These are phyloP conservation scores for Zootoca vivipara DNA, from an alignment of 2,113 vertebrate species.

Conservation along the genomic window DNA sequence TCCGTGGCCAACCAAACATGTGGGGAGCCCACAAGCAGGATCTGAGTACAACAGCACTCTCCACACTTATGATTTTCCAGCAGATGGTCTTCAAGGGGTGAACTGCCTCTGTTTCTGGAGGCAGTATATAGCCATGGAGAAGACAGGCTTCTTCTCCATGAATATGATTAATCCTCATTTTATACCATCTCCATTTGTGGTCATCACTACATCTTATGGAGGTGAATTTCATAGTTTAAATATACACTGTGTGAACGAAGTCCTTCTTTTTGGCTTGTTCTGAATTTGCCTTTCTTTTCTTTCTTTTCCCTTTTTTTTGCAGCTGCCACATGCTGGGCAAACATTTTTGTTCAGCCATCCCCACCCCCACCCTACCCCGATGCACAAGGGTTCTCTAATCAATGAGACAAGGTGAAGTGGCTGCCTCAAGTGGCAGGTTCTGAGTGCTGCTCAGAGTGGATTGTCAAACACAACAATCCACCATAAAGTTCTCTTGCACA, in stretches of 20 bases:
- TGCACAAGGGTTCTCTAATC: not conserved
- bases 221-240: not conserved
- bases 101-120: not conserved
- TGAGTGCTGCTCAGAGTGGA: not conserved
- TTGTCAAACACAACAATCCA: not conserved
- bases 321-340: too few species aligned
- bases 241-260: not conserved
- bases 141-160: not conserved
- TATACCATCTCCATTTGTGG: not conserved
- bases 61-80: too few species aligned
- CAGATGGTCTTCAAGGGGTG: too few species aligned
- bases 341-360: not conserved
- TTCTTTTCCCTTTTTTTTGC: too few species aligned
- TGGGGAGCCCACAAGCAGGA: too few species aligned
- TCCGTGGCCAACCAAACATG: too few species aligned
- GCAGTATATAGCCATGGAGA: not conserved
- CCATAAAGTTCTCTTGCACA: not conserved
- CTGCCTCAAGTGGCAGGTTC: not conserved
- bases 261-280: not conserved
- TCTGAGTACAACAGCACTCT: too few species aligned
- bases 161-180: not conserved
- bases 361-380: not conserved
- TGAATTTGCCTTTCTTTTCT: too few species aligned
- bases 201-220: not conserved
- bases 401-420: not conserved